These are phyloP conservation scores for Drosophila bocqueti DNA, from an alignment of 1,140 invertebrate genomes.

Conservation along the genomic window DNA sequence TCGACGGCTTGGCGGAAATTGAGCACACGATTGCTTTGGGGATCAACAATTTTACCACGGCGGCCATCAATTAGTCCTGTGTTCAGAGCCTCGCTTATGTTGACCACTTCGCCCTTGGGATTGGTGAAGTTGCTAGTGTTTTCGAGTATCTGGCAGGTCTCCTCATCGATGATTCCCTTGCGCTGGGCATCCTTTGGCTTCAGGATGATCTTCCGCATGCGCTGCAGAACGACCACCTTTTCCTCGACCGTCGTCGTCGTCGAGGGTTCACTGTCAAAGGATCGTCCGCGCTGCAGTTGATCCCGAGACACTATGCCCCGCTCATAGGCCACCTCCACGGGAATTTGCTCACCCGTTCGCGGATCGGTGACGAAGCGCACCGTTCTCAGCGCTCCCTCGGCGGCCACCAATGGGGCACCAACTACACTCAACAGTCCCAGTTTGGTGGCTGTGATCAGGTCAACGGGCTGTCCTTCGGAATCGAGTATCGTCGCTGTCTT, in stretches of 20 bases:
- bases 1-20: constrained; percentile 94
- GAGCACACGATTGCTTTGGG: constrained; percentile 91
- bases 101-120: constrained; percentile 88
- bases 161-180: constrained; percentile 90
- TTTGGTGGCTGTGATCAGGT: constrained; percentile 91
- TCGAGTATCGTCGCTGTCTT: constrained; percentile 90
- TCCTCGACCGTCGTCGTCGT: constrained; percentile 86
- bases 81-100: constrained; percentile 91
- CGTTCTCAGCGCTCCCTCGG: constrained; percentile 86
- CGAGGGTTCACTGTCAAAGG: constrained; percentile 89
- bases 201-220: constrained; percentile 91
- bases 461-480: constrained; percentile 88
- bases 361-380: constrained; percentile 91
- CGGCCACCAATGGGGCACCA: constrained; percentile 89
- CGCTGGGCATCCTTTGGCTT: constrained; percentile 90
- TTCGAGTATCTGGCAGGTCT: constrained; percentile 90
- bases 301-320: constrained; percentile 89
- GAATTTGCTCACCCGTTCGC: constrained; percentile 90
- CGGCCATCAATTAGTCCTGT: constrained; percentile 91
- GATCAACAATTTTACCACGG: constrained; percentile 92
- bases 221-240: constrained; percentile 91
- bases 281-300: constrained; percentile 85
- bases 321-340: constrained; percentile 92
- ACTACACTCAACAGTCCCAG: constrained; percentile 89
- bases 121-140: constrained; percentile 86